Conservation (phyloP, 1,140 invertebrate genomes). For the Ptiloglossa arizonensis region DNA sequence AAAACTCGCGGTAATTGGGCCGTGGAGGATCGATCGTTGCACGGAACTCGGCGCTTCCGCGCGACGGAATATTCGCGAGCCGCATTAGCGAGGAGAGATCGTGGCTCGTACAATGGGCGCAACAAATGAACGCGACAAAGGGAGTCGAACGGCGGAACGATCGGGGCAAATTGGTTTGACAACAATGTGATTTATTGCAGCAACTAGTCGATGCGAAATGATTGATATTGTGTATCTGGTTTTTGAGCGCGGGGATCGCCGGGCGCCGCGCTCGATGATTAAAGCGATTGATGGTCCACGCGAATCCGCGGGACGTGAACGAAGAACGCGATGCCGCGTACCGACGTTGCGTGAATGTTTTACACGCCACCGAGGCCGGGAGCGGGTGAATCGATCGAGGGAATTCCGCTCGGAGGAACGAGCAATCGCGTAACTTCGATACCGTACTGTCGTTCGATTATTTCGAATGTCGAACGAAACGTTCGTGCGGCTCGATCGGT, state of each 20-base stretch:
- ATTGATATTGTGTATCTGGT: slow-evolving; percentile 47
- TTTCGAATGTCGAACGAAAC: too few species aligned
- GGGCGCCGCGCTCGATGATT: slow-evolving; percentile 19
- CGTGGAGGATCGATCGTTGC: not conserved
- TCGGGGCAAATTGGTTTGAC: slow-evolving; percentile 41
- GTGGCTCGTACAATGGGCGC: not conserved
- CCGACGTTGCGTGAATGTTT: not conserved
- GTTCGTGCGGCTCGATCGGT: too few species aligned
- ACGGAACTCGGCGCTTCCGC: not conserved
- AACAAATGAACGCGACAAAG: slow-evolving; percentile 39
- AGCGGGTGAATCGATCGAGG: not conserved
- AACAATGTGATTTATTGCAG: slow-evolving; percentile 43
- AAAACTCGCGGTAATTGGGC: not conserved
- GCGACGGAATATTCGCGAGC: not conserved
- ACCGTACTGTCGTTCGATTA: too few species aligned
- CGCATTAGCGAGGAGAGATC: slow-evolving; percentile 1
- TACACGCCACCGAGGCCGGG: too few species aligned
- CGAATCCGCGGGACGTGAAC: not conserved
- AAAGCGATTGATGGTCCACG: slow-evolving; percentile 34
- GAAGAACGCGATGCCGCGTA: too few species aligned
- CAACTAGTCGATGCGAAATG: slow-evolving; percentile 15
- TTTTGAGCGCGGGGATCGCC: slow-evolving; percentile 25
- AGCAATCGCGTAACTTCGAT: too few species aligned
- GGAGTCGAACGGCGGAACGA: slow-evolving; percentile 31
- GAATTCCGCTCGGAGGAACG: not conserved